Conservation (phyloP, 2,888 invertebrate species). For the Conus canariensis region DNA sequence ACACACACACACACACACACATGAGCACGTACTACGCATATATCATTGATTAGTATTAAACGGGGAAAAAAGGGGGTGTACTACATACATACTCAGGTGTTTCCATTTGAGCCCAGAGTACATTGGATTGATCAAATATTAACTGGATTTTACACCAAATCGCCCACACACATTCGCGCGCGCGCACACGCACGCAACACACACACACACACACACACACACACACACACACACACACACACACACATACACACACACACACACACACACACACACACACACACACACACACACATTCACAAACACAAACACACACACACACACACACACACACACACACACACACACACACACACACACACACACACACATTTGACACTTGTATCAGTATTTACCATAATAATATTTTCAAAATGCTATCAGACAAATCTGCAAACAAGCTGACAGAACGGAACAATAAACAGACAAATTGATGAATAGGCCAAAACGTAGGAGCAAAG, state of each 20-base stretch:
- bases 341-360: background rate
- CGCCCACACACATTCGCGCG: background rate
- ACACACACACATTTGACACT: background rate
- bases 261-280: background rate
- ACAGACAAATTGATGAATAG: background rate
- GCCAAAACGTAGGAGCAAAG: background rate
- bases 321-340: slow-evolving; percentile 9
- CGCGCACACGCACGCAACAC: background rate
- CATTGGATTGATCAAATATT: no score
- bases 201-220: background rate
- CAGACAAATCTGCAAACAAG: no score
- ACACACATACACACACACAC: background rate
- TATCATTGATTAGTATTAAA: background rate
- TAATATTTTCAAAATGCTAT: no score
- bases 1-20: no score
- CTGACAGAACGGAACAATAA: background rate
- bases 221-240: background rate
- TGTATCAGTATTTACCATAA: no score
- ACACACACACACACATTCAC: background rate
- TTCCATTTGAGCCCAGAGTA: no score
- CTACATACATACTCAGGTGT: no score
- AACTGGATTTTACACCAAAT: no score
- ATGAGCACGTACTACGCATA: background rate
- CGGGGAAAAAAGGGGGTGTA: background rate
- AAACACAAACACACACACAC: background rate